Base-by-base conservation (phyloP, 2,888 invertebrate genomes). In the Apodemia zela region DNA sequence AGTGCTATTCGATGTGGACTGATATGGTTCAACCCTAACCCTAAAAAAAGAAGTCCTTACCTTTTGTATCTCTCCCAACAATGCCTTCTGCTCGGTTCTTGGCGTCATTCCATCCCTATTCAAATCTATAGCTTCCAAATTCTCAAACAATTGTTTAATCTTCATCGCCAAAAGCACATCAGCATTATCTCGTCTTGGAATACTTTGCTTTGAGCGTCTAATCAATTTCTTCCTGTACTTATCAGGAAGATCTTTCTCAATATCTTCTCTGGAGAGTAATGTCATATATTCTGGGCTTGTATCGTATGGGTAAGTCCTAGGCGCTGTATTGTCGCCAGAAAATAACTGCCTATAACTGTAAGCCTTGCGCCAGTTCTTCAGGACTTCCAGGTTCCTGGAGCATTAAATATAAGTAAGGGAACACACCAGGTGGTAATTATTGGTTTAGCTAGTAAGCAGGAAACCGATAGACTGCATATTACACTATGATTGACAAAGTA, bases 11-110 rank as follows among this genome's bases (percentile, higher is more conserved):
- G 8, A 2, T 33, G 7, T 8, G 33, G 8, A 33, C 33, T 8
- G 33, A 33, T 33, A 8, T 33, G 33, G 33, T 33, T 0, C 8
- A 8, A 33, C 33, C 33, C 33, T 33, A 8, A 33, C 8, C 1
- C 33, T 38, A 11, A 38, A 38, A 11, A 5, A 11, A 45, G 3
- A 45, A 45, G 5, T n/a, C 58, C 57, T 65, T 74, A 94, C 94
- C 90, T 93, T 93, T 71, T 93, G 90, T 71, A 94, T 94, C 77
- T 94, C 93, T 66, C 83, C 85, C 66, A 92, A 74, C 8, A 94
- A 80, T 60, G 89, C 79, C 70, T 88, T 90, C 73, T 94, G 93
- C 70, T 93, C 92, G 0, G 90, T 85, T 64, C 92, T 82, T 0
- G 94, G 93, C 17, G 93, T 87, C 80, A 89, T 82, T 0, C 77